Conservation (phyloP, 2,113 vertebrate genomes). For the Synodontis membranacea region DNA sequence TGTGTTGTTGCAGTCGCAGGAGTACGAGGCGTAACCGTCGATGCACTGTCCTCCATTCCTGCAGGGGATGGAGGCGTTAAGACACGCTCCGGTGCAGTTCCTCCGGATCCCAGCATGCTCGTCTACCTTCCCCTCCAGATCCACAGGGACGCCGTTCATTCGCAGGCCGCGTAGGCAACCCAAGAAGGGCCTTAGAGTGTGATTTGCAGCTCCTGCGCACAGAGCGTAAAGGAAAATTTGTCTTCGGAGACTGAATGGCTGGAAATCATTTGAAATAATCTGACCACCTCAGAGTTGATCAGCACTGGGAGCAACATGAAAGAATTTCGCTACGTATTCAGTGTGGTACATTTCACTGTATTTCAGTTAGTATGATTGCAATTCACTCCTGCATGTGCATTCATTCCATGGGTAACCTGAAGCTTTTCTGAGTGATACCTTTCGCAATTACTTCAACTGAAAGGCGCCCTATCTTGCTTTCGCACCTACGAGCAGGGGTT, state of each 20-base stretch:
- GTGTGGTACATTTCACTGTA: too few relatives aligned
- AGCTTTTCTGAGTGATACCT: background rate
- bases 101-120: constrained; percentile 84
- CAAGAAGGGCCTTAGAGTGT: constrained; percentile 86
- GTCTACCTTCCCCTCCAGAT: constrained; percentile 90
- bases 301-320: background rate
- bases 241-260: background rate
- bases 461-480: constrained; percentile 41
- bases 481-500: constrained; percentile 86
- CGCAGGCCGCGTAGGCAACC: constrained; percentile 90
- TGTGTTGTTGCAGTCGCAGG: constrained; percentile 91
- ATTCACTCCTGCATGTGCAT: background rate
- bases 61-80: constrained; percentile 85
- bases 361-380: background rate
- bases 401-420: background rate
- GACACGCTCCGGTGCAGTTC: constrained; percentile 90
- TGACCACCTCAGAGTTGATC: background rate
- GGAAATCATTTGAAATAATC: background rate
- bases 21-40: constrained; percentile 90
- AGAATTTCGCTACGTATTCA: background rate
- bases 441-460: background rate
- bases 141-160: constrained; percentile 89
- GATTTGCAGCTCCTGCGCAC: constrained; percentile 83
- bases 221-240: constrained; percentile 15
- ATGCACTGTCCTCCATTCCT: constrained; percentile 90